Evolutionary conservation across 1,140 invertebrate genomes (phyloP).

Genomic region (Drosophila virilis): DNA sequence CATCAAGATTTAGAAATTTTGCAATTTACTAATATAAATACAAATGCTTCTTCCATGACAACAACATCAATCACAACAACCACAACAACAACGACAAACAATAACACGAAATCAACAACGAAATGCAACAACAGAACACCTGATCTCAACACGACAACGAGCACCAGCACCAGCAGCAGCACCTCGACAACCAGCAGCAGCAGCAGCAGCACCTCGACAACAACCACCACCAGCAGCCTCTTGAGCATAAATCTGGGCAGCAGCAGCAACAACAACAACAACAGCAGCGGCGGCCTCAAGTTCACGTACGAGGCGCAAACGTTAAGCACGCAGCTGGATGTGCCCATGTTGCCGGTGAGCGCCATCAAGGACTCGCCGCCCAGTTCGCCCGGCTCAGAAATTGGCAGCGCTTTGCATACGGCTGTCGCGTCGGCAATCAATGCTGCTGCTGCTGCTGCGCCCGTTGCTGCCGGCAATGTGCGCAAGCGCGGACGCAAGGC

Average conservation of each 20-base stretch:
- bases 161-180: constrained; percentile 30
- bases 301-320: constrained; percentile 82
- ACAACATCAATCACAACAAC: constrained; percentile 31
- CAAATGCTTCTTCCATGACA: constrained; percentile 60
- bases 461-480: constrained; percentile 85
- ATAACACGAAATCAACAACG: constrained; percentile 31
- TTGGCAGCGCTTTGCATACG: constrained; percentile 59
- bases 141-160: constrained; percentile 56
- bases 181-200: constrained; percentile 22
- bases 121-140: constrained; percentile 72
- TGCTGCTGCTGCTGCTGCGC: constrained; percentile 58
- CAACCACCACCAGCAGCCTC: constrained; percentile 28
- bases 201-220: constrained; percentile 6
- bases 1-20: constrained; percentile 79
- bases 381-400: constrained; percentile 88
- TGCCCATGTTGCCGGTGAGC: constrained; percentile 59
- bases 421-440: constrained; percentile 15
- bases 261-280: constrained; percentile 19
- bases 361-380: constrained; percentile 86
- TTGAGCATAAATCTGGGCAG: constrained; percentile 35
- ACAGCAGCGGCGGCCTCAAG: constrained; percentile 69
- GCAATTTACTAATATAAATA: constrained; percentile 71
- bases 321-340: constrained; percentile 43
- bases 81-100: constrained; percentile 16
- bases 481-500: constrained; percentile 85